Evolutionary conservation across 2,113 vertebrate species (phyloP).

Genomic region (Tinamus guttatus): DNA sequence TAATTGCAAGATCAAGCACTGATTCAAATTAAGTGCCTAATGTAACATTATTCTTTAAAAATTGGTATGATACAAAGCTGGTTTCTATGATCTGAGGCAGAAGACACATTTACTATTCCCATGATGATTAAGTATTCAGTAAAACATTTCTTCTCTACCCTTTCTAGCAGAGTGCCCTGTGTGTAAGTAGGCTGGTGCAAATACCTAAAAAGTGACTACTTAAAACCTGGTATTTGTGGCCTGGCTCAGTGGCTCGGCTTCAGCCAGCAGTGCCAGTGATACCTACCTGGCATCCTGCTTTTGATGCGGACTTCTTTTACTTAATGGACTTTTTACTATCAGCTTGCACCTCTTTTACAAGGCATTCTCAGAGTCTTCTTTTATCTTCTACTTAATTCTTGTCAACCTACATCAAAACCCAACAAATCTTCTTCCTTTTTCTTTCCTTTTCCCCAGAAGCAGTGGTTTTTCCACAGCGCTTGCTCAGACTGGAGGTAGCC

Average conservation of each 20-base stretch:
- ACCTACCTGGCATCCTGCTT: background rate
- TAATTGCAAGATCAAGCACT: background rate
- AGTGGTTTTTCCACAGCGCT: background rate
- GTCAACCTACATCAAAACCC: background rate
- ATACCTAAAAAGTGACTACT: background rate
- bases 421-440: background rate
- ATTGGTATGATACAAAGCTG: background rate
- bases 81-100: background rate
- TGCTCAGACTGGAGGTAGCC: background rate
- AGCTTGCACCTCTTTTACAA: background rate
- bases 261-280: background rate
- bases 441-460: background rate
- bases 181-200: background rate
- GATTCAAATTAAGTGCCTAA: background rate
- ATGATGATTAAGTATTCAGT: background rate
- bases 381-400: background rate
- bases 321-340: background rate
- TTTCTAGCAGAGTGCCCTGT: background rate
- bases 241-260: background rate
- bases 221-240: background rate
- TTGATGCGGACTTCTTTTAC: background rate
- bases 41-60: background rate
- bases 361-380: background rate
- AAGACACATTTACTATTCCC: background rate
- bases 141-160: background rate